Base-by-base conservation (phyloP, 2,113 vertebrate genomes). In the Piliocolobus tephrosceles region DNA sequence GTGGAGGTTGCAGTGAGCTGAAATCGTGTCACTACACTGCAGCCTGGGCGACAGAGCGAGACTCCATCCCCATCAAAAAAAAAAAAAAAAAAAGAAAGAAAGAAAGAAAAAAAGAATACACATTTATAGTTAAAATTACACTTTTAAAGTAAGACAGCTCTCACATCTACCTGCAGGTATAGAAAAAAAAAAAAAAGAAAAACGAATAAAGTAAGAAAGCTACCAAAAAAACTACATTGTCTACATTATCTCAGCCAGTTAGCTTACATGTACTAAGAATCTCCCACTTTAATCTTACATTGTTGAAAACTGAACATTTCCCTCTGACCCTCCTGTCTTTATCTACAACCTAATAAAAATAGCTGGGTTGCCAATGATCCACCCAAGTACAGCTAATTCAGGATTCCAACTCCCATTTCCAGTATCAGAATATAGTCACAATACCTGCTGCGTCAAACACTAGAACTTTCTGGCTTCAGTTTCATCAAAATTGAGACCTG, bases 361-460 rank as follows among this genome's bases (percentile, higher is more conserved):
- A 58, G 23, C 43, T 43, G 8, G 27, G 8, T 22, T 89, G 79
- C 32, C 70, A 58, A 93, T 2, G 75, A 85, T 18, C 64, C 17
- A 35, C 61, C n/a, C 22, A 81, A 50, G 18, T 11, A 70, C 12
- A 83, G 81, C 76, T 84, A 89, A 90, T 83, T 83, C 79, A 68
- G 80, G 78, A 91, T n/a, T 80, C 16, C 89, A 92, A 55, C 27
- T 80, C 25, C 23, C 75, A 90, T 78, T 92, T 87, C 87, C 38
- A 93, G 61, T 22, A 80, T 84, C 30, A 86, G 64, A 95, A 94
- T 57, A 93, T 17, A 64, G 61, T 84, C 38, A 97, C 80, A 61
- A 55, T 85, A 95, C 70, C 91, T 90, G 55, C 11, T 64, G 64
- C 83, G 85, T 93, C 66, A 91, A 90, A 92, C 80, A 90, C 40